Percentiles rank a stretch among this genome's conserved stretches.
These are phyloP conservation scores for Pseudobourletiella spinata DNA, from an alignment of 1,140 invertebrate species.

Conservation along the genomic window DNA sequence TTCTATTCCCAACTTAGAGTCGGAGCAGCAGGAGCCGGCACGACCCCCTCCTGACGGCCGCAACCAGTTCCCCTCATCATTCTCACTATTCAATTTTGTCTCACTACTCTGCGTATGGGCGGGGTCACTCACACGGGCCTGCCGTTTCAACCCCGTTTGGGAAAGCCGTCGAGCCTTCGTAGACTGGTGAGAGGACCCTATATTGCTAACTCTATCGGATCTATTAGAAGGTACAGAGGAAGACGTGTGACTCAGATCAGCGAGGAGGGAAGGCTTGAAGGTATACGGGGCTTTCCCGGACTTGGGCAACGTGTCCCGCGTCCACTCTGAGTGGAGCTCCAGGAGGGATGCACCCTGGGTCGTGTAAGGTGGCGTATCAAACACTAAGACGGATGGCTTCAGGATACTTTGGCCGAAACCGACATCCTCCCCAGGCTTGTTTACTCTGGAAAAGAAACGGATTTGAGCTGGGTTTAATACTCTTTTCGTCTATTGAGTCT, in stretches of 20 bases:
- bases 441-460: conserved; percentile 47
- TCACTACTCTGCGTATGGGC: conserved; percentile 57
- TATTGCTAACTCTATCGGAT: conserved; percentile 22
- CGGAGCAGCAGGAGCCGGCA: conserved; percentile 49
- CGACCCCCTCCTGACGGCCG: conserved; percentile 45
- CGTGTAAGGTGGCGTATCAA: conserved; percentile 78
- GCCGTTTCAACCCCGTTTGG: conserved; percentile 20
- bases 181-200: conserved; percentile 14
- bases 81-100: conserved; percentile 56
- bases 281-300: conserved; percentile 22
- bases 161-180: conserved; percentile 20
- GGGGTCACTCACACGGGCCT: conserved; percentile 7
- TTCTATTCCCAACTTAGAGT: conserved; percentile 68
- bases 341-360: conserved; percentile 54
- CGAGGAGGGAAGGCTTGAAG: conserved; percentile 28
- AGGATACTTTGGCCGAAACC: conserved; percentile 91
- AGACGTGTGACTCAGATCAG: conserved; percentile 29
- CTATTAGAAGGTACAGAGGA: conserved; percentile 23
- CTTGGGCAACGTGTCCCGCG: conserved; percentile 9
- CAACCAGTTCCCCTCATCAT: conserved; percentile 51
- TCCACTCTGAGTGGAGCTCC: conserved; percentile 43
- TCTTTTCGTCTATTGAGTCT: no score
- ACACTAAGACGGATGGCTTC: conserved; percentile 75
- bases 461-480: no score
- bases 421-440: conserved; percentile 55